Base-by-base conservation (phyloP, 1,140 invertebrate species). In the Sitobion miscanthi region DNA sequence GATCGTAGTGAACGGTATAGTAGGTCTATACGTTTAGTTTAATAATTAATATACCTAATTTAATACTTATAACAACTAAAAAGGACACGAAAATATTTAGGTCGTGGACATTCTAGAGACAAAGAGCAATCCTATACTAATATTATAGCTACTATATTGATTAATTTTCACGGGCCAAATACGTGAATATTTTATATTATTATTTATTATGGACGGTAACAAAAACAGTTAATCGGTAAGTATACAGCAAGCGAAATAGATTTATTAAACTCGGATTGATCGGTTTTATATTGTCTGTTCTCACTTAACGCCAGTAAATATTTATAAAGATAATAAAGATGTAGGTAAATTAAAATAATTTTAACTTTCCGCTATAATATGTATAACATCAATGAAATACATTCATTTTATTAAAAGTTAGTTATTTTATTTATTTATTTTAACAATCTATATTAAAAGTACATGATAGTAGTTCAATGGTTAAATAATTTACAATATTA, bases 121-220 rank as follows among this genome's bases (percentile, higher is more conserved):
- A 77, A 35, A 77, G 0, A 20, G 4, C 62, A 69, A 54, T 30
- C n/a, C 30, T n/a, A 77, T n/a, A 77, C 14, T 17, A 6, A n/a
- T 17, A 30, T 0, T 11, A 69, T 52, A 21, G 17, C 0, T n/a
- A 23, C 21, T 42, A 25, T 9, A 23, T 85, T 2, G 83, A 85
- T 85, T 8, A 4, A 85, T 45, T 21, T 9, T 85, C 25, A 85
- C 83, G 8, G 83, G 9, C 2, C 9, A 85, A 85, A 21, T 85
- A 85, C 83, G 83, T 85, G 83, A 85, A 85, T 42, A 25, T 85
- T 85, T 85, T 85, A 85, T 25, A 85, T 85, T 38, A 38, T 38
- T 38, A 38, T 38, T 38, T 38, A 38, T 38, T 45, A 85, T 42
- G 2, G 3, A 42, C 25, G 21, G 23, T 42, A 42, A 85, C 21